phyloP scores from a whole-genome alignment of 2,113 vertebrate species.

The Sakesphorus luctuosus region DNA sequence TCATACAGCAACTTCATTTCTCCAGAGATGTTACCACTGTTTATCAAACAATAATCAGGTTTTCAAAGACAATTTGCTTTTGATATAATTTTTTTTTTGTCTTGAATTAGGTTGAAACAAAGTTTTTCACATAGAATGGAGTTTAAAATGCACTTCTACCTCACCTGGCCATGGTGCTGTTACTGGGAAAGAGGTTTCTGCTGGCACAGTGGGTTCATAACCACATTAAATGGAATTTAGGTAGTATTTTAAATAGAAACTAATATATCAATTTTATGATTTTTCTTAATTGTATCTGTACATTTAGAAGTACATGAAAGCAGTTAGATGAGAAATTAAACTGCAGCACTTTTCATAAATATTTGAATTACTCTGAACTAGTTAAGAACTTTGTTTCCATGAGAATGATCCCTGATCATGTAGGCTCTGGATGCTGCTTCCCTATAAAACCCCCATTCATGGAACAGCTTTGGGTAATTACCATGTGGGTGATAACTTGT shows the following conservation, averaged over 20 bases:
- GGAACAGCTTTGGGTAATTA: not conserved
- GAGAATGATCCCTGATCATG: not conserved
- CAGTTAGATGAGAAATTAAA: not conserved
- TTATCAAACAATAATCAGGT: not conserved
- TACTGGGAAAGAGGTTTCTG: not conserved
- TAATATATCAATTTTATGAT: accelerated
- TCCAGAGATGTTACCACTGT: not conserved
- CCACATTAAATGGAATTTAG: not conserved
- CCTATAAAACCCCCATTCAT: not conserved
- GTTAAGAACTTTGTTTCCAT: not conserved
- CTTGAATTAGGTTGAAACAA: not conserved
- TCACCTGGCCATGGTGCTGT: not conserved
- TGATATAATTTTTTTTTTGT: not conserved
- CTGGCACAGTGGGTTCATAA: not conserved
- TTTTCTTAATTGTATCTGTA: not conserved
- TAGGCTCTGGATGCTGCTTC: not conserved
- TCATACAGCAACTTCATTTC: not conserved
- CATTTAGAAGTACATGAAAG: not conserved
- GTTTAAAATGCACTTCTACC: not conserved
- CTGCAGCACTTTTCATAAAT: not conserved
- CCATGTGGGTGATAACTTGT: not conserved
- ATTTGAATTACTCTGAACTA: not conserved
- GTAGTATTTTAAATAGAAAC: not conserved
- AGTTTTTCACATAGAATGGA: not conserved
- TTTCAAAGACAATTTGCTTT: not conserved